phyloP scores from a whole-genome alignment of 35 echinoderm and acorn worm genomes.

The Hemicentrotus pulcherrimus region DNA sequence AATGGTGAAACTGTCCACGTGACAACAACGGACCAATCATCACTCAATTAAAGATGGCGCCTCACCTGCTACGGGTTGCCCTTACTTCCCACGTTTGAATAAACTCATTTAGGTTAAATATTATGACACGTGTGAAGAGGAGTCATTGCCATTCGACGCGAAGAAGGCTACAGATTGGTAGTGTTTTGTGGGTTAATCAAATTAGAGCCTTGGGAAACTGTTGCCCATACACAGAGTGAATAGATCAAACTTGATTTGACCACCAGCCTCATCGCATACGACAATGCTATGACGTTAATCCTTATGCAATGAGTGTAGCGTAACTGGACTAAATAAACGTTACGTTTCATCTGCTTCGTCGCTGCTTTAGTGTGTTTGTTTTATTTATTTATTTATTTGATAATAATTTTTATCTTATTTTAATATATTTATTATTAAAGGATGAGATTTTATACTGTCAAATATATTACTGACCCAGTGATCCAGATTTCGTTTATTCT shows the following conservation, averaged over 20 bases:
- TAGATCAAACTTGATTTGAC: neutral
- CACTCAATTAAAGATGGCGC: constrained; percentile 5
- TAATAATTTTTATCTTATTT: neutral
- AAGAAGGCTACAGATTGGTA: neutral
- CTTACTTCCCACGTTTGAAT: neutral
- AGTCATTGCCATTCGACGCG: neutral
- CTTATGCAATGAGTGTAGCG: no score
- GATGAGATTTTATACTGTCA: no score
- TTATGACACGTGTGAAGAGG: neutral
- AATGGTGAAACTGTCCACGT: neutral
- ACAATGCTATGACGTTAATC: no score
- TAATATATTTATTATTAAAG: neutral
- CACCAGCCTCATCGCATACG: no score
- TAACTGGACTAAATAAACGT: no score
- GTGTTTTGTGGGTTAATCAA: neutral
- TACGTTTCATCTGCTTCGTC: no score
- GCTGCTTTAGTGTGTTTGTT: no score
- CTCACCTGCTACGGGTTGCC: neutral
- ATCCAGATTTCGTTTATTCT: no score
- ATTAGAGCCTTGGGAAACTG: neutral
- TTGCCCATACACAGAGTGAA: neutral
- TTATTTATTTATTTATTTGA: neutral
- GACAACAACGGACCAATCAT: neutral
- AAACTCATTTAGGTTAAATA: neutral
- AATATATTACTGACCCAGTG: no score